phyloP scores from a whole-genome alignment of 2,888 invertebrate genomes.

The Tuta absoluta region DNA sequence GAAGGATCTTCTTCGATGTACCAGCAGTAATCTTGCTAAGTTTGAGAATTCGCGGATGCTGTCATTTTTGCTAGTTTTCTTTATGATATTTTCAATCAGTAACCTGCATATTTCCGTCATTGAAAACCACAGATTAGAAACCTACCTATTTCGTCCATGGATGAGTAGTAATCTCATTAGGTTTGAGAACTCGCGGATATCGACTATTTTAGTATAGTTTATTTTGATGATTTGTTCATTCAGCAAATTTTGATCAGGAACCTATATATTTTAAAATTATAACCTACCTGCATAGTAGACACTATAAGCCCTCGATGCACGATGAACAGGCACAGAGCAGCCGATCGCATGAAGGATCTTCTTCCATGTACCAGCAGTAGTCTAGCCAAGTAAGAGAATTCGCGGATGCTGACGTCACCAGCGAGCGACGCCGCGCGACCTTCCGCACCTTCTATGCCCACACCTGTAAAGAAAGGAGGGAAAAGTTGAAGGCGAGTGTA shows the following conservation, averaged over 20 bases:
- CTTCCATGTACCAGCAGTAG: conserved; percentile 95
- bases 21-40: conserved; percentile 90
- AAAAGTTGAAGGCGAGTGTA: background rate
- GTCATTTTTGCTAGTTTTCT: too few relatives aligned
- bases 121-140: too few relatives aligned
- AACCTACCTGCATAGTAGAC: conserved; percentile 91
- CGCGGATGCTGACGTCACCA: conserved; percentile 97
- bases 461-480: conserved; percentile 67
- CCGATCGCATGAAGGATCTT: conserved; percentile 95
- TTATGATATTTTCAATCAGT: too few relatives aligned
- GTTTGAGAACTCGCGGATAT: conserved; percentile 93
- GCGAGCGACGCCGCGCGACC: conserved; percentile 96
- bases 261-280: background rate
- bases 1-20: conserved; percentile 95
- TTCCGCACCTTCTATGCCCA: conserved; percentile 95
- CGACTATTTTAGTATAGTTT: too few relatives aligned
- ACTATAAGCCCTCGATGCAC: conserved; percentile 99
- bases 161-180: conserved; percentile 92
- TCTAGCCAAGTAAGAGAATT: conserved; percentile 91
- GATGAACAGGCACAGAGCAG: conserved; percentile 98
- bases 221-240: too few relatives aligned
- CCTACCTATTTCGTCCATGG: conserved; percentile 89
- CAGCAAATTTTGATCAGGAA: conserved; percentile 30
- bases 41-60: conserved; percentile 94
- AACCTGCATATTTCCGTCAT: too few relatives aligned